phyloP scores from a whole-genome alignment of 2,113 vertebrate genomes.

The Puffinus mauretanicus region DNA sequence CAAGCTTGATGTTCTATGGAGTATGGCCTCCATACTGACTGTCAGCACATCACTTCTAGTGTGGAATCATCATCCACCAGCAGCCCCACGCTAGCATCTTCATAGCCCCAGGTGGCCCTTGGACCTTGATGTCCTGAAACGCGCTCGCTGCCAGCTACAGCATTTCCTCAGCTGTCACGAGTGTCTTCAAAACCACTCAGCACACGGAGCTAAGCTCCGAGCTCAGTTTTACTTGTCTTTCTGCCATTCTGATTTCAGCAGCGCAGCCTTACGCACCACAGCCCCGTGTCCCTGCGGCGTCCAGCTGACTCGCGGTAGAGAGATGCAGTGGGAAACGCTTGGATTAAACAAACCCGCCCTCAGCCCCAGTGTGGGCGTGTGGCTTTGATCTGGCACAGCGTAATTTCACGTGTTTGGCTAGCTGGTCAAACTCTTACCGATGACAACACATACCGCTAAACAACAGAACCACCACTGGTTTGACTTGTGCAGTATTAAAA shows the following conservation, averaged over 20 bases:
- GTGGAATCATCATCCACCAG: neutral
- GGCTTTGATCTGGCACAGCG: neutral
- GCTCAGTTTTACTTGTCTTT: neutral
- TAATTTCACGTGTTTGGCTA: neutral
- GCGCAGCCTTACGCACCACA: neutral
- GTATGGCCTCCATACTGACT: neutral
- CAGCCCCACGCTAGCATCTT: neutral
- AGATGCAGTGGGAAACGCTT: neutral
- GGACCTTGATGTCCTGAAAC: neutral
- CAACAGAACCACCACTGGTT: neutral
- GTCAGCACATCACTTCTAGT: neutral
- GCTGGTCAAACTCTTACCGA: neutral
- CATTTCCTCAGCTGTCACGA: neutral
- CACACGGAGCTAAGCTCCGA: neutral
- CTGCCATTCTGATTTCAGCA: neutral
- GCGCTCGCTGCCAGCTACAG: neutral
- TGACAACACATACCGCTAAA: neutral
- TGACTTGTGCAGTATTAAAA: neutral
- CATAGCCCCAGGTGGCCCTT: neutral
- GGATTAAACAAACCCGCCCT: neutral
- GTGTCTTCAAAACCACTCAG: neutral
- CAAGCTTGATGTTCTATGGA: neutral
- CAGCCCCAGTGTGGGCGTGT: rapidly evolving
- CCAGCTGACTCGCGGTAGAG: neutral
- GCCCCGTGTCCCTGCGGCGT: neutral